Conservation (phyloP, 2,888 invertebrate species). For the Nematopogon swammerdamellus region DNA sequence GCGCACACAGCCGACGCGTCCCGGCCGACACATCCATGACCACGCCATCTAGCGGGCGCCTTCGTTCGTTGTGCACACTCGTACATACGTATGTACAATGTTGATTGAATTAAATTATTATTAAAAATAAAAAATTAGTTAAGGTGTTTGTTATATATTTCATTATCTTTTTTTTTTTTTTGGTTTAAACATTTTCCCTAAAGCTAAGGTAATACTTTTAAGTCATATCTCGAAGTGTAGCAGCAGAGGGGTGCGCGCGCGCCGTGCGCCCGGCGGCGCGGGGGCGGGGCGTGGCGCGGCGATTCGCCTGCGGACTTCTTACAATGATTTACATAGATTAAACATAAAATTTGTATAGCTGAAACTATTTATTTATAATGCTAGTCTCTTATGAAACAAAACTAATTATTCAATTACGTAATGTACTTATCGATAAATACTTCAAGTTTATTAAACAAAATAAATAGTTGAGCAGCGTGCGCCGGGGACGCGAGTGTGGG, state of each 20-base stretch:
- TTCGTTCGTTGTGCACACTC: not conserved
- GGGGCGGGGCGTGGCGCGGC: too few relatives aligned
- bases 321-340: not conserved
- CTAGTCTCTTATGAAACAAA: slow-evolving; percentile 57
- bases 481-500: too few relatives aligned
- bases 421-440: slow-evolving; percentile 57
- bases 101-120: slow-evolving; percentile 19
- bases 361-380: slow-evolving; percentile 57
- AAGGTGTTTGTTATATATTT: slow-evolving; percentile 57
- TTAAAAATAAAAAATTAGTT: slow-evolving; percentile 46
- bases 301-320: not conserved
- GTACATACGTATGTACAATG: not conserved
- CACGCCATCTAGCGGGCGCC: not conserved
- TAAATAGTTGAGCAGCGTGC: too few relatives aligned
- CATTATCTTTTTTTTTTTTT: slow-evolving; percentile 51
- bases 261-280: too few relatives aligned
- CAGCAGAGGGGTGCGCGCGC: slow-evolving; percentile 29
- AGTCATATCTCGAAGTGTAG: slow-evolving; percentile 55
- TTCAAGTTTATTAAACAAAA: slow-evolving; percentile 54
- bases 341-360: slow-evolving; percentile 39
- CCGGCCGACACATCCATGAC: not conserved
- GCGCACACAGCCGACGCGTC: not conserved
- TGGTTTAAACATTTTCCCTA: slow-evolving; percentile 51
- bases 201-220: slow-evolving; percentile 51
- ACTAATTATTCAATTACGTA: slow-evolving; percentile 58